Base-by-base conservation (phyloP, 2,113 vertebrate species). In the Cyanistes caeruleus region DNA sequence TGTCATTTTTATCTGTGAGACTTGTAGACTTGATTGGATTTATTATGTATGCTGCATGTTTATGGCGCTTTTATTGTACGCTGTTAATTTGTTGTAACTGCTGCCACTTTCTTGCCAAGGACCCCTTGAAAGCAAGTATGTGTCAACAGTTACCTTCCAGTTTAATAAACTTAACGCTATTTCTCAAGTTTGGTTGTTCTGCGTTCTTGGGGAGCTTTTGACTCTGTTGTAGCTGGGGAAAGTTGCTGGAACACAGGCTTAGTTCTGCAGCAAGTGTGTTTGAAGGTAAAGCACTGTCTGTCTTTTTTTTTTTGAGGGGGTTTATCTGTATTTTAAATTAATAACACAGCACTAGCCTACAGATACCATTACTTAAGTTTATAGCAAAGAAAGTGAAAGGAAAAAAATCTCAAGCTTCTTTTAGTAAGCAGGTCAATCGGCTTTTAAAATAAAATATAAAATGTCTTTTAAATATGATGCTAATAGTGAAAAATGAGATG, bases 31-130 rank as follows among this genome's bases (percentile, higher is more conserved):
- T 97, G 97, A 97, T 97, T 96, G 95, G 97, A 98, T 98, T 98
- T 98, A 98, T 98, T 98, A 97, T 93, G 96, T 97, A 97, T 96
- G 94, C 97, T 89, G 76, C 97, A 96, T 98, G 97, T 98, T 98
- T 98, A 98, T 98, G 97, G 97, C 97, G 43, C 95, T 98, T 98
- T 98, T 98, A 98, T 98, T 98, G 93, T 98, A 95, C 84, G 95
- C 97, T 98, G 98, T 98, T 98, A 98, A 98, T 98, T 98, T 98
- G 97, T 97, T 97, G 96, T 98, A 98, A 98, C 98, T 97, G 96
- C 96, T 94, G 95, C 96, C 80, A 86, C 92, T 90, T 97, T 96
- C 95, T 97, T 97, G 96, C 97, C 97, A 96, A 97, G 97, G 92
- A 97, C 97, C 95, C 91, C 95, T 96, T 98, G 96, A 97, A 97